These are phyloP conservation scores for Platygyra sinensis DNA, from an alignment of 64 coral and sea anemone genomes.

Conservation along the genomic window DNA sequence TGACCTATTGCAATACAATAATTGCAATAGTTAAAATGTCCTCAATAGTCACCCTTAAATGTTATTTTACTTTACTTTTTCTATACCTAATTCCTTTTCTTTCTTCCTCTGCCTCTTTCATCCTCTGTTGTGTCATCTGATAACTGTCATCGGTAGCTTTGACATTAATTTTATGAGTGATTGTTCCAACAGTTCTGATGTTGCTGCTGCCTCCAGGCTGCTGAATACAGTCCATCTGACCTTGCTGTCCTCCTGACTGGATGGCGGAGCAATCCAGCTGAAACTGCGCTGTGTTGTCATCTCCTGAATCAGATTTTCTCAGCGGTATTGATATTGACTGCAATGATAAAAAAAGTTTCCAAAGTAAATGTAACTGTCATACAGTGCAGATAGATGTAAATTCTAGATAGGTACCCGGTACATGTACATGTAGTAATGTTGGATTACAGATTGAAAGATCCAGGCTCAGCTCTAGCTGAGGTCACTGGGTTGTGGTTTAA, in stretches of 20 bases:
- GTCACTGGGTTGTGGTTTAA: too few species aligned
- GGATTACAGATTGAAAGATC: too few species aligned
- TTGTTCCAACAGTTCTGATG: slow-evolving; percentile 68
- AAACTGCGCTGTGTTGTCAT: slow-evolving; percentile 61
- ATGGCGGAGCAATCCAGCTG: slow-evolving; percentile 76
- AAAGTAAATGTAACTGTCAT: background rate
- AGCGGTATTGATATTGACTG: slow-evolving; percentile 85
- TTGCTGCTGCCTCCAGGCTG: slow-evolving; percentile 51
- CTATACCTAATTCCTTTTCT: slow-evolving; percentile 82
- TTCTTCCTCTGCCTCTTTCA: slow-evolving; percentile 91
- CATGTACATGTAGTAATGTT: too few species aligned
- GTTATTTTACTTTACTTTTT: background rate
- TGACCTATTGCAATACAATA: too few species aligned
- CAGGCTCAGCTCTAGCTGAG: too few species aligned
- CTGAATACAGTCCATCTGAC: slow-evolving; percentile 78
- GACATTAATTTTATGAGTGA: slow-evolving; percentile 90
- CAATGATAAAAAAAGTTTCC: background rate
- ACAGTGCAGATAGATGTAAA: too few species aligned
- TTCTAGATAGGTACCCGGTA: too few species aligned
- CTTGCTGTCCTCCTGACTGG: slow-evolving; percentile 43
- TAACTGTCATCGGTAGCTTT: slow-evolving; percentile 96
- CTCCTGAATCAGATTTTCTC: slow-evolving; percentile 22
- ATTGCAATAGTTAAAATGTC: too few species aligned
- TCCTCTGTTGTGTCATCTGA: slow-evolving; percentile 77
- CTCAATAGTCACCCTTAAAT: too few species aligned